Conservation (phyloP, 2,797 vertebrate genomes). For the Schizopygopsis malacanthus region DNA sequence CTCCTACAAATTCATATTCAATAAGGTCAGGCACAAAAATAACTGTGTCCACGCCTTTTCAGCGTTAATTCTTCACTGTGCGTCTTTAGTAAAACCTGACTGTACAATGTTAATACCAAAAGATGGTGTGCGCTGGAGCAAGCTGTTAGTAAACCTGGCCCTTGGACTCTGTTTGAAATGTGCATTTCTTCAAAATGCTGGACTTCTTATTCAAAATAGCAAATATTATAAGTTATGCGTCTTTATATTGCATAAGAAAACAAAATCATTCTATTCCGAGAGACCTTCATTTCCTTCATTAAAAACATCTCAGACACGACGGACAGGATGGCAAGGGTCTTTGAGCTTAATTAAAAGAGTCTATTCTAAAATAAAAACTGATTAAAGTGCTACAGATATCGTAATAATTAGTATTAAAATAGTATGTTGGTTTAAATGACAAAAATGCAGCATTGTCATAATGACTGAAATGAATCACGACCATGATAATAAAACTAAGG, state of each 20-base stretch:
- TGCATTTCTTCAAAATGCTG: constrained; percentile 25
- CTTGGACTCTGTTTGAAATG: constrained; percentile 20
- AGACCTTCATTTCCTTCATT: constrained; percentile 34
- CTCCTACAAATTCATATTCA: too few relatives aligned
- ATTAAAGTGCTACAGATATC: constrained; percentile 36
- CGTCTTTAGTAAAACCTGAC: too few relatives aligned
- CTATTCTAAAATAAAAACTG: constrained; percentile 18
- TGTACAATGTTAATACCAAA: too few relatives aligned
- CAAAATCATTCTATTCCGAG: background rate
- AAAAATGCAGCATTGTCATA: constrained; percentile 14
- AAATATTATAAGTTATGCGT: background rate
- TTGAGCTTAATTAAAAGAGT: background rate
- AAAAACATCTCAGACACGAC: constrained; percentile 4
- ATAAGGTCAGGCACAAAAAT: too few relatives aligned
- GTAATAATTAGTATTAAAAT: constrained; percentile 6
- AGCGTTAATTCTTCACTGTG: too few relatives aligned
- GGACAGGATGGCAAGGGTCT: background rate
- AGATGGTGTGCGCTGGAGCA: too few relatives aligned
- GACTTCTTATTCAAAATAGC: background rate
- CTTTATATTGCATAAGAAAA: constrained; percentile 4
- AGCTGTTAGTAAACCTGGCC: too few relatives aligned
- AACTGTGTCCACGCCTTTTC: too few relatives aligned
- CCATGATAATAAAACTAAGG: constrained; percentile 13
- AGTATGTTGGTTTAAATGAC: constrained; percentile 20
- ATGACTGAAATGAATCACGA: constrained; percentile 14